Base-by-base conservation (phyloP, 2,113 vertebrate genomes). In the Chloroceryle aenea region DNA sequence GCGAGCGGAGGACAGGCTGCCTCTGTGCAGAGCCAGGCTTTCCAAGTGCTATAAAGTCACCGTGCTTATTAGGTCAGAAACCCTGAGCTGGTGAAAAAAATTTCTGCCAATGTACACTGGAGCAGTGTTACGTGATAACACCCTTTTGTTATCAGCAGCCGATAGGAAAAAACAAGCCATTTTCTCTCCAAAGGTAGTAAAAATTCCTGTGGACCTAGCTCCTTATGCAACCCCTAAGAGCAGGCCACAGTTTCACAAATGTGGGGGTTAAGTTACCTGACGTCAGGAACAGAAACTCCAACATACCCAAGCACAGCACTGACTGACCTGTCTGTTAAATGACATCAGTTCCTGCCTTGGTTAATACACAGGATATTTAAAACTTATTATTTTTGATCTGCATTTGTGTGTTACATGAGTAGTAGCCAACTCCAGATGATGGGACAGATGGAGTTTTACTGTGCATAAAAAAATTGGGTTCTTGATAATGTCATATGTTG, bases 391-490 rank as follows among this genome's bases (percentile, higher is more conserved):
- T 95, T 85, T 92, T 90, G 82, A 61, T 95, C 66, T 86, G 69
- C 21, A 1, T 91, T 90, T 81, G 22, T 89, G 80, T 92, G 76
- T 69, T 96, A 94, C 47, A 85, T 55, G 68, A 94, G 50, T 73
- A 94, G 73, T 94, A 96, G 95, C 97, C 96, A 97, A 90, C 91
- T 97, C 89, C 94, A 96, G 95, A 97, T 95, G 97, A 97, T 0
- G 5, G 90, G 94, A 97, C 97, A 97, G 97, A 97, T 96, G 95
- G 97, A 97, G 86, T 95, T 97, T 93, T 93, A 96, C 59, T 50
- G 84, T 82, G 71, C 87, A 87, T 82, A 68, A 92, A 96, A 93
- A 95, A 96, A 92, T 6, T 9, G 9, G 76, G 87, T 93, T 94
- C 93, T 96, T 1, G 1, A 84, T 89, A 96, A 93, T 95, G 68